phyloP scores from a whole-genome alignment of 2,797 vertebrate species.

The Gila robusta region DNA sequence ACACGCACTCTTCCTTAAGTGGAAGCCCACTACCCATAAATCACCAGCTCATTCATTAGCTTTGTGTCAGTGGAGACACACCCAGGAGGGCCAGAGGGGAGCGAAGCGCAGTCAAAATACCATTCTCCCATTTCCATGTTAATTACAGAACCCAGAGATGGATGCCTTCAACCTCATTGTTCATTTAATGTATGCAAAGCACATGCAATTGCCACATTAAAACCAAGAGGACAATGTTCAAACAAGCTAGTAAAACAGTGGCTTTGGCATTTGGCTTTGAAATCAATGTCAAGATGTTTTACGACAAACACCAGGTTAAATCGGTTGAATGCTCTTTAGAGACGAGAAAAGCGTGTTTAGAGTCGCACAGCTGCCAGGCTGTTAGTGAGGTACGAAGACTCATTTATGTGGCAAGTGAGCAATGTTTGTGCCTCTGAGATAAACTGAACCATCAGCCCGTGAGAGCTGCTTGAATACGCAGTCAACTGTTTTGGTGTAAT shows the following conservation, averaged over 20 bases:
- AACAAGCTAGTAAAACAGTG: constrained; percentile 49
- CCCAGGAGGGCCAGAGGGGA: constrained; percentile 68
- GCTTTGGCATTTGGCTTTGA: constrained; percentile 59
- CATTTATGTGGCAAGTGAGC: constrained; percentile 31
- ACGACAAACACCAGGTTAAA: constrained; percentile 56
- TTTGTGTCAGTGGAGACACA: constrained; percentile 70
- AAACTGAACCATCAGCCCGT: constrained; percentile 23
- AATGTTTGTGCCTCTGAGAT: constrained; percentile 24
- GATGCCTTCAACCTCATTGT: constrained; percentile 75
- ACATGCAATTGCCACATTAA: constrained; percentile 57
- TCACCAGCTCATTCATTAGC: constrained; percentile 81
- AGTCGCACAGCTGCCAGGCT: constrained; percentile 44
- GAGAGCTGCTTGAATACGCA: constrained; percentile 18
- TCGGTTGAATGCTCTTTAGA: constrained; percentile 32
- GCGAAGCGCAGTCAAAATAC: constrained; percentile 68
- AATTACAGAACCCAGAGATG: constrained; percentile 76
- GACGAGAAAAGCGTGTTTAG: background rate
- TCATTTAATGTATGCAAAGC: constrained; percentile 68
- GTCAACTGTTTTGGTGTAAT: constrained; percentile 22
- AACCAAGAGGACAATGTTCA: constrained; percentile 58
- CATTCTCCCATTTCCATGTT: constrained; percentile 82
- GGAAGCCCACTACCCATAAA: constrained; percentile 72
- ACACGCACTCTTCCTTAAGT: constrained; percentile 52
- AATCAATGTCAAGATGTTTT: constrained; percentile 54
- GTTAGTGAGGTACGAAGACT: constrained; percentile 20